Conservation (phyloP, 2,888 invertebrate species). For the Camponotus fellah region DNA sequence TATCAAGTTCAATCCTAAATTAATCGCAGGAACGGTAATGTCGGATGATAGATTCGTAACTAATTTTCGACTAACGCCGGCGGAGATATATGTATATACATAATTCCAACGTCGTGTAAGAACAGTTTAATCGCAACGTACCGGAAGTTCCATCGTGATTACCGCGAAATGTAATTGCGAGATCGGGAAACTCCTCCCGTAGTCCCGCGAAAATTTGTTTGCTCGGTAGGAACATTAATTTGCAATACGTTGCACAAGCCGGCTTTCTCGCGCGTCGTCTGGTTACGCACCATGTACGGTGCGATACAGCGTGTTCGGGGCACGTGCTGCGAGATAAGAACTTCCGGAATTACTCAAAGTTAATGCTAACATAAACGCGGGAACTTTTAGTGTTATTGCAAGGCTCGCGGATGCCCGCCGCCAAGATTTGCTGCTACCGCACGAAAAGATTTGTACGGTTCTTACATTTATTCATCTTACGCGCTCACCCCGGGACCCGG, state of each 20-base stretch:
- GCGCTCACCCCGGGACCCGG: neutral
- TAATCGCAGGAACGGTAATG: neutral
- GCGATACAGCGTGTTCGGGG: slow-evolving; percentile 44
- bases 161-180: slow-evolving; percentile 40
- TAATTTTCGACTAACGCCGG: slow-evolving; percentile 38
- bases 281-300: slow-evolving; percentile 69
- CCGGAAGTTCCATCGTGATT: slow-evolving; percentile 43
- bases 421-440: slow-evolving; percentile 50
- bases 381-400: slow-evolving; percentile 73
- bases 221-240: slow-evolving; percentile 66
- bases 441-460: slow-evolving; percentile 53
- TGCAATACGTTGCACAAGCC: slow-evolving; percentile 48
- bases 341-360: slow-evolving; percentile 78
- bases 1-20: neutral
- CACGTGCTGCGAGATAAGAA: slow-evolving; percentile 72
- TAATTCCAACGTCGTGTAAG: slow-evolving; percentile 35
- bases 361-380: slow-evolving; percentile 75
- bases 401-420: slow-evolving; percentile 31
- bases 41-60: neutral
- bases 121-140: slow-evolving; percentile 61
- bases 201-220: slow-evolving; percentile 64
- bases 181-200: slow-evolving; percentile 35
- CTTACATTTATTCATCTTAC: slow-evolving; percentile 54
- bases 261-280: slow-evolving; percentile 57
- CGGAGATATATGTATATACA: neutral